These are phyloP conservation scores for Chymomyza amoena DNA, from an alignment of 2,888 invertebrate species.

Conservation along the genomic window DNA sequence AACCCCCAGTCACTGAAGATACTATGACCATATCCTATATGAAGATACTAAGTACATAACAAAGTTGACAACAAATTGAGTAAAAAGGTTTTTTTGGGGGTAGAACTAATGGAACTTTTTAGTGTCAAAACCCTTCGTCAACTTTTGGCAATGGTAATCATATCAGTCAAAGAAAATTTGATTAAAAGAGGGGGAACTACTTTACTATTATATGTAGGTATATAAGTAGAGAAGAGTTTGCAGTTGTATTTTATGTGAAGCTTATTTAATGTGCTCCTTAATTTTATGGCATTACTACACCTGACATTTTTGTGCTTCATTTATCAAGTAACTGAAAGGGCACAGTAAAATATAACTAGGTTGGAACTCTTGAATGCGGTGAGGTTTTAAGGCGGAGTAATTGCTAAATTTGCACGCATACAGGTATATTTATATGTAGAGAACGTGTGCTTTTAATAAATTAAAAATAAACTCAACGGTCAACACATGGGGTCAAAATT, in stretches of 20 bases:
- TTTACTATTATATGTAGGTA: too few species aligned
- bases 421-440: background rate
- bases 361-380: background rate
- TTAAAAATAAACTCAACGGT: background rate
- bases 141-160: background rate
- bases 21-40: background rate
- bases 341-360: slow-evolving; percentile 1
- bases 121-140: background rate
- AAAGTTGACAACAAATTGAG: background rate
- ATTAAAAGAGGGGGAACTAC: background rate
- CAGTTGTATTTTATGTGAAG: background rate
- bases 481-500: slow-evolving; percentile 3
- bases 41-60: background rate
- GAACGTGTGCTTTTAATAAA: background rate
- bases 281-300: background rate
- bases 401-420: background rate
- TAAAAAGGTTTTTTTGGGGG: background rate
- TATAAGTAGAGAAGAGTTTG: too few species aligned
- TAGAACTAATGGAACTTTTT: background rate
- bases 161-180: background rate
- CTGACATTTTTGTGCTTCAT: background rate
- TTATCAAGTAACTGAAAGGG: background rate
- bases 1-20: too few species aligned
- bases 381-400: slow-evolving; percentile 4
- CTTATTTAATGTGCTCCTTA: background rate